These are phyloP conservation scores for Hyposoter didymator DNA, from an alignment of 2,888 invertebrate species.

Conservation along the genomic window DNA sequence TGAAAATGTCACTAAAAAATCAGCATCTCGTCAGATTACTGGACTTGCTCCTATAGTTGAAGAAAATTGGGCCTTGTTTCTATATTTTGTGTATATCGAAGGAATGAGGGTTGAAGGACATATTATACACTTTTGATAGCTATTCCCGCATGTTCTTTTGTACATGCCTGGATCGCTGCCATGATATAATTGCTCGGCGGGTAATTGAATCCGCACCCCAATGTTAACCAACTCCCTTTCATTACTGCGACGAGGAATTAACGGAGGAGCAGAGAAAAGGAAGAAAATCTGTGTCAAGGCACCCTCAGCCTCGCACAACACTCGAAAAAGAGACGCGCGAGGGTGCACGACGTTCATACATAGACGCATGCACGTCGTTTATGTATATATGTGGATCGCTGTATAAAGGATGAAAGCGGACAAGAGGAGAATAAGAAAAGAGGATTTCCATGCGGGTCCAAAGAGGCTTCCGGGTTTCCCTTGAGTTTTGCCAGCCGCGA, in stretches of 20 bases:
- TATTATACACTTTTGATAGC: conserved; percentile 20
- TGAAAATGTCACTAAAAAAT: neutral
- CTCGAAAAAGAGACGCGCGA: conserved; percentile 11
- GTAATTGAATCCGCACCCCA: conserved; percentile 77
- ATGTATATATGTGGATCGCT: neutral
- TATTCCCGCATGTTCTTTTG: neutral
- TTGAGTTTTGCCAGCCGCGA: conserved; percentile 5
- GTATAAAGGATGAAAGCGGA: neutral
- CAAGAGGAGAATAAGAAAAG: conserved; percentile 20
- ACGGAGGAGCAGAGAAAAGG: conserved; percentile 17
- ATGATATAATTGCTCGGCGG: conserved; percentile 13
- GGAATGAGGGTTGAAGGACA: neutral
- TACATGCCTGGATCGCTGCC: conserved; percentile 11
- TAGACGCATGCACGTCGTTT: too few relatives aligned
- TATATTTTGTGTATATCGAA: neutral
- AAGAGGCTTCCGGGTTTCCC: conserved; percentile 34
- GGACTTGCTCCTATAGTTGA: neutral
- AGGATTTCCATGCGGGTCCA: conserved; percentile 19
- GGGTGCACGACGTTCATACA: neutral
- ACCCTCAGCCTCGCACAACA: conserved; percentile 36
- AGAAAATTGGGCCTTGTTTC: neutral
- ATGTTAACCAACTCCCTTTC: conserved; percentile 66
- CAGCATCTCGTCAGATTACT: neutral
- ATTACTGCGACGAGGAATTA: neutral
- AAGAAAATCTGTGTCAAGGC: conserved; percentile 69